Conservation (phyloP, 2,113 vertebrate genomes). For the Chamaea fasciata region DNA sequence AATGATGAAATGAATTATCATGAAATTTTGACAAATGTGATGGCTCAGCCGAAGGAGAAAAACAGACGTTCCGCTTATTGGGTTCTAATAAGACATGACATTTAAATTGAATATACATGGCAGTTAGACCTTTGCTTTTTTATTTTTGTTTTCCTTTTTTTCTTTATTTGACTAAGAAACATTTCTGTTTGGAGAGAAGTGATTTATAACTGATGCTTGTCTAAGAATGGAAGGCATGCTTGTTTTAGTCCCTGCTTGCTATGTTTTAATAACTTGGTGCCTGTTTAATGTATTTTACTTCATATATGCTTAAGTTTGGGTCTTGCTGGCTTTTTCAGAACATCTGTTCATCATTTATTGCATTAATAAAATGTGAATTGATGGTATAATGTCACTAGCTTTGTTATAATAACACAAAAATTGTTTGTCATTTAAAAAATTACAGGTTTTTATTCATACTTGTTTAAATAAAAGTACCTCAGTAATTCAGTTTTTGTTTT, state of each 20-base stretch:
- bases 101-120: constrained; percentile 88
- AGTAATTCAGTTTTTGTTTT: background rate
- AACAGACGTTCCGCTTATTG: constrained; percentile 79
- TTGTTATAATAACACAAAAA: background rate
- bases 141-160: background rate
- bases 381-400: background rate
- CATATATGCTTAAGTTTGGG: background rate
- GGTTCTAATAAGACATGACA: constrained; percentile 86
- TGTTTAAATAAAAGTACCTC: background rate
- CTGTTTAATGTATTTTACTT: background rate
- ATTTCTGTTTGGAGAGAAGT: constrained; percentile 35
- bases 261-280: background rate
- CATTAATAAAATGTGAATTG: background rate
- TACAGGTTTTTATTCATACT: background rate
- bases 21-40: constrained; percentile 95
- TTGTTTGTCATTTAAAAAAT: background rate
- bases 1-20: constrained; percentile 93
- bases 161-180: constrained; percentile 65
- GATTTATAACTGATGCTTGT: constrained; percentile 8
- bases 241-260: constrained; percentile 1
- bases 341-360: background rate
- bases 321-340: background rate
- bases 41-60: constrained; percentile 73
- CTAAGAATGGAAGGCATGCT: constrained; percentile 1
- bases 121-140: constrained; percentile 78